Base-by-base conservation (phyloP, 1,140 invertebrate genomes). In the Drosophila melanogaster region DNA sequence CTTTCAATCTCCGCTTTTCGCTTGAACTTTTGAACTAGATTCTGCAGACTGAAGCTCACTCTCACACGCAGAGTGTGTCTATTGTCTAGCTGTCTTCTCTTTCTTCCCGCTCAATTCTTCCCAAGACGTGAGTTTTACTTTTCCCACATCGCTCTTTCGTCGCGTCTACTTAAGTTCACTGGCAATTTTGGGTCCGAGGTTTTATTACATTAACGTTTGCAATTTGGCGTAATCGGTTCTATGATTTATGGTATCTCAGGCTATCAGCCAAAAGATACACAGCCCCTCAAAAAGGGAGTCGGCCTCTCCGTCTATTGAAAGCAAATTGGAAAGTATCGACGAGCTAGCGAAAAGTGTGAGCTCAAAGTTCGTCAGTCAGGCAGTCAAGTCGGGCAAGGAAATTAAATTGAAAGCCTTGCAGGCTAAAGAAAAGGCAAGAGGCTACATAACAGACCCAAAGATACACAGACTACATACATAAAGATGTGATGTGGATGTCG, bases 1-100 rank as follows among this genome's bases (percentile, higher is more conserved):
- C 40, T 51, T 54, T 79, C 59, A 60, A 44, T 62, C 79, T 53
- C 49, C 37, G 56, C 73, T 61, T 66, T 66, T 74, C 57, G 80
- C 66, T 84, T 89, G 84, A 89, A 89, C 84, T 89, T 89, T 89
- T 89, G 84, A 89, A 89, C 84, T 89, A 89, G 84, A 80, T 89
- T 78, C 67, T 50, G 50, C 59, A 56, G 59, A 64, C 37, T 57
- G 58, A 67, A 60, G 77, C 56, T 38, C 37, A 35, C 58, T 64
- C 53, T 41, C 55, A 50, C 53, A 50, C 47, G 37, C 26, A 55
- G 24, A 67, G 26, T 35, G 41, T 64, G 43, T 64, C 67, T 70
- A 70, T 71, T 71, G 67, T 71, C 65, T 54, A 22, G 65, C 50
- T 56, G 72, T 64, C 17, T 41, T 15, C 15, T 64, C 17, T 41